A percentile compares a stretch with the other conserved stretches of the same genome.
These are phyloP conservation scores for Pygmarrhopalites habei DNA, from an alignment of 1,140 invertebrate species.

Conservation along the genomic window DNA sequence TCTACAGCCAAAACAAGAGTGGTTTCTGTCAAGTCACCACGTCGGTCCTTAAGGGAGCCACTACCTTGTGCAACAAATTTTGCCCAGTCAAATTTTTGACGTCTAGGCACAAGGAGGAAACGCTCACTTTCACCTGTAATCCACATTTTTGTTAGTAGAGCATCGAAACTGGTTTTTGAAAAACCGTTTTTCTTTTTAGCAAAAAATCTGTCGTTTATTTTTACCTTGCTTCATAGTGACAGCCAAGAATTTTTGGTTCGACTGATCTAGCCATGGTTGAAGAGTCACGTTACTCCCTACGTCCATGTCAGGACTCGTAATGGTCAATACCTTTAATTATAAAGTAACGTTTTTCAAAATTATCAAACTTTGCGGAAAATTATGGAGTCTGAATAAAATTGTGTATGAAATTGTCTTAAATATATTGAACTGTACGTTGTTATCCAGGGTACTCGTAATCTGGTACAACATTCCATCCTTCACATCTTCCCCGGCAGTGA, in stretches of 20 bases:
- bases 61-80: conserved; percentile 14
- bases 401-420: background rate
- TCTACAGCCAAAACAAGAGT: conserved; percentile 19
- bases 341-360: too few species aligned
- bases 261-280: conserved; percentile 22
- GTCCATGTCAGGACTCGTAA: conserved; percentile 7
- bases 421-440: background rate
- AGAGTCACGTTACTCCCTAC: conserved; percentile 19
- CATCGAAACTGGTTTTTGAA: too few species aligned
- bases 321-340: conserved; percentile 16
- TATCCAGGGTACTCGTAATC: background rate
- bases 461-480: background rate
- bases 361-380: background rate
- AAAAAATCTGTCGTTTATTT: too few species aligned
- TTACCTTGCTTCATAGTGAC: conserved; percentile 23
- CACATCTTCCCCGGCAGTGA: too few species aligned
- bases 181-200: too few species aligned
- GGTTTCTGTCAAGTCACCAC: conserved; percentile 19
- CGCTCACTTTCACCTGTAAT: conserved; percentile 10
- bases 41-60: conserved; percentile 15
- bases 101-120: conserved; percentile 15
- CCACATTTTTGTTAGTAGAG: too few species aligned
- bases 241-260: conserved; percentile 30
- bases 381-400: background rate
- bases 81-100: conserved; percentile 23